Evolutionary conservation across 2,888 invertebrate species (phyloP).

Genomic region (Tetropium fuscum): DNA sequence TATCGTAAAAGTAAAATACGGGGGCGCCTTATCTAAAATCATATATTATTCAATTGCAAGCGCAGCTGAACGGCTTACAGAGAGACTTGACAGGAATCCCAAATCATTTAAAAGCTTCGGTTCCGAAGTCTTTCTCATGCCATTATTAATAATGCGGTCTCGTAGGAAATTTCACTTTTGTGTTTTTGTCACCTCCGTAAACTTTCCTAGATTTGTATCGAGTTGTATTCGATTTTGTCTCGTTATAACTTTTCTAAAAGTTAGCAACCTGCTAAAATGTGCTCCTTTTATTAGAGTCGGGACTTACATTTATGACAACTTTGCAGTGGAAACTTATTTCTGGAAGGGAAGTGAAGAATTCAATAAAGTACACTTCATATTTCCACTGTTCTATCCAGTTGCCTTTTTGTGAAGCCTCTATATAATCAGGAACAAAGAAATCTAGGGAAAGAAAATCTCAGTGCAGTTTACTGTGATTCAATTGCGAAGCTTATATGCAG

Average conservation of each 20-base stretch:
- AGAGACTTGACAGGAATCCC: background rate
- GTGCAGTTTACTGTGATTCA: too few species aligned
- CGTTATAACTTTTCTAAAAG: slow-evolving; percentile 20
- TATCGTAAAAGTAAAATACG: slow-evolving; percentile 8
- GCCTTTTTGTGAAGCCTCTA: too few species aligned
- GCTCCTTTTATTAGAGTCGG: slow-evolving; percentile 28
- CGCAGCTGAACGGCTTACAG: background rate
- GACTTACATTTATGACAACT: slow-evolving; percentile 32
- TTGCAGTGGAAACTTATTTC: slow-evolving; percentile 16
- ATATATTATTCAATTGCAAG: slow-evolving; percentile 10
- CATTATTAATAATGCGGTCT: slow-evolving; percentile 5
- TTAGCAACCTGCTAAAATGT: slow-evolving; percentile 38
- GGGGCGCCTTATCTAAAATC: background rate
- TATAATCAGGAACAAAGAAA: too few species aligned
- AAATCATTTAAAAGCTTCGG: background rate
- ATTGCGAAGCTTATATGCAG: too few species aligned
- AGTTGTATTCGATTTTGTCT: background rate
- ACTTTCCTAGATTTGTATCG: background rate
- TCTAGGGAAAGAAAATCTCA: too few species aligned
- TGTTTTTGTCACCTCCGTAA: background rate
- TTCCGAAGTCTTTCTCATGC: background rate
- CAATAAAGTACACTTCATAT: slow-evolving; percentile 16
- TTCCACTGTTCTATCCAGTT: too few species aligned
- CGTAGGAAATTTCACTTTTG: slow-evolving; percentile 3
- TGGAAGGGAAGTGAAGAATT: slow-evolving; percentile 12